Evolutionary conservation across 2,888 invertebrate genomes (phyloP).

Genomic region (Epinotia nisella): DNA sequence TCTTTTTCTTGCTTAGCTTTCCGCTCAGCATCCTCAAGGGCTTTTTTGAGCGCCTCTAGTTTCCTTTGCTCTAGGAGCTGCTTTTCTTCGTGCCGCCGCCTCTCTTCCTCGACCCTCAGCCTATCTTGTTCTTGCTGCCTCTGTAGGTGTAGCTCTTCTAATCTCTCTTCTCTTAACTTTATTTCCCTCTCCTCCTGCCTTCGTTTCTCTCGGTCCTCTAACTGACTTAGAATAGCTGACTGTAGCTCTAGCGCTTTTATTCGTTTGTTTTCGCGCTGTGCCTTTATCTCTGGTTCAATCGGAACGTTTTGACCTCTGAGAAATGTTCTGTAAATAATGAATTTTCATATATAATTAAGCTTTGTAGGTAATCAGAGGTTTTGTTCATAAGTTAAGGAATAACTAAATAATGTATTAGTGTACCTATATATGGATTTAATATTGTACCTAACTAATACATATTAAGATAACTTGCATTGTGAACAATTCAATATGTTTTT

Average conservation of each 20-base stretch:
- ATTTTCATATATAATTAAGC: neutral
- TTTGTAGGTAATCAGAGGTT: neutral
- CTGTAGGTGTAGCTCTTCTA: conserved; percentile 91
- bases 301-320: conserved; percentile 94
- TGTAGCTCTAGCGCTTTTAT: conserved; percentile 94
- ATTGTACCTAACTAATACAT: too few species aligned
- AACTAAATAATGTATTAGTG: too few species aligned
- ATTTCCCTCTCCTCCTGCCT: conserved; percentile 91
- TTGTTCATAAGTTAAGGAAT: too few species aligned
- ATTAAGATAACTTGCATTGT: too few species aligned
- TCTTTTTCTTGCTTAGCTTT: conserved; percentile 89
- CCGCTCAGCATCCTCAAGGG: conserved; percentile 91
- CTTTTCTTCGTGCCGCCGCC: conserved; percentile 86
- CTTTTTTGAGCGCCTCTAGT: conserved; percentile 90
- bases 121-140: conserved; percentile 89
- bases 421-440: too few species aligned
- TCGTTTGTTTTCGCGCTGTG: conserved; percentile 92
- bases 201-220: conserved; percentile 91
- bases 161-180: conserved; percentile 89
- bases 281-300: conserved; percentile 90
- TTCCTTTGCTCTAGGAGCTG: conserved; percentile 89
- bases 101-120: conserved; percentile 89
- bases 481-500: too few species aligned
- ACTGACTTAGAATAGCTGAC: conserved; percentile 92
- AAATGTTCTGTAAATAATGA: conserved; percentile 83